phyloP scores from a whole-genome alignment of 2,113 vertebrate species.

The Ondatra zibethicus region DNA sequence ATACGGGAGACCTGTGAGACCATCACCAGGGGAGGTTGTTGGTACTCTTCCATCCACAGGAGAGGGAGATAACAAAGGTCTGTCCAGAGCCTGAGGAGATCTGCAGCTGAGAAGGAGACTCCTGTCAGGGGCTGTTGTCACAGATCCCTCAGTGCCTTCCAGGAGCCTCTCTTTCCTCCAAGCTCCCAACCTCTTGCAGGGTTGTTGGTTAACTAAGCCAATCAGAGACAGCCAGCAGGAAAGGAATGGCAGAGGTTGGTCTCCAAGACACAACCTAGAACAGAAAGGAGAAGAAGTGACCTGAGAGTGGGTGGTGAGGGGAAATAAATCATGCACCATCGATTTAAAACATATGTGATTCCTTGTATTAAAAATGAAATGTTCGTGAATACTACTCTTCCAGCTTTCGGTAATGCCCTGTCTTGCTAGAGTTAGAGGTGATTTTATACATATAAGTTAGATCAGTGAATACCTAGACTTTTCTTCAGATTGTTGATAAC shows the following conservation, averaged over 20 bases:
- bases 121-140: background rate
- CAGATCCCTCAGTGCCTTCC: background rate
- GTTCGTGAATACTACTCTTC: background rate
- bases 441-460: background rate
- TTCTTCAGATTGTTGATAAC: background rate
- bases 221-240: background rate
- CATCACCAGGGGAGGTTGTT: background rate
- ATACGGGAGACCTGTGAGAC: background rate
- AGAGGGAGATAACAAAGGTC: background rate
- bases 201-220: background rate
- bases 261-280: background rate
- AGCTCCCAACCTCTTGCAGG: background rate
- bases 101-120: background rate
- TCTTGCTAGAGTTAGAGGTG: background rate
- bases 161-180: background rate
- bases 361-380: background rate
- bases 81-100: background rate
- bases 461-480: background rate
- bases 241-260: background rate
- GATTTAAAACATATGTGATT: background rate
- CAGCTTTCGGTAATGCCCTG: background rate
- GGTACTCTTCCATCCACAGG: background rate
- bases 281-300: background rate
- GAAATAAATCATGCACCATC: background rate
- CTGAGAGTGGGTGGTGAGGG: rapidly evolving